A percentile compares a stretch with the other conserved stretches of the same genome.
These are phyloP conservation scores for Chorisops tibialis DNA, from an alignment of 2,888 invertebrate genomes.

Conservation along the genomic window DNA sequence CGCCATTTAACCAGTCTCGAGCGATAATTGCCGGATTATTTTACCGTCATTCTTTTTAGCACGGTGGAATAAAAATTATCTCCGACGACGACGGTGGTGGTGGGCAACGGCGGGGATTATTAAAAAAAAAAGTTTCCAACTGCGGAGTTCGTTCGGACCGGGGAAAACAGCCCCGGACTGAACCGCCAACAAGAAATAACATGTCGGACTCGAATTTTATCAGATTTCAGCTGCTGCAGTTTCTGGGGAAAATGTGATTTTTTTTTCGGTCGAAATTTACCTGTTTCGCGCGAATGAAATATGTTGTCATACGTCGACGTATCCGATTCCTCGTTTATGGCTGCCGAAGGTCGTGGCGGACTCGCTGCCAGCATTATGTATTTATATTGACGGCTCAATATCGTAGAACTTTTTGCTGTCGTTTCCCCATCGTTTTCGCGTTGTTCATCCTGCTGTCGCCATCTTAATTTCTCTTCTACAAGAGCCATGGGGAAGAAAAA, in stretches of 20 bases:
- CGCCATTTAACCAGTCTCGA: constrained; percentile 16
- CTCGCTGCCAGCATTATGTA: constrained; percentile 34
- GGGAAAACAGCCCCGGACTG: constrained; percentile 16
- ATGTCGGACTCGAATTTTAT: too few species aligned
- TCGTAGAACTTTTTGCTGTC: constrained; percentile 22
- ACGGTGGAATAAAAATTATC: too few species aligned
- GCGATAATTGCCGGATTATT: constrained; percentile 21
- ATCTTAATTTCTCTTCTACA: constrained; percentile 35
- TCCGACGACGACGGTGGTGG: not conserved
- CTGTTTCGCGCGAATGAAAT: constrained; percentile 39
- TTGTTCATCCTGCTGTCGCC: constrained; percentile 34
- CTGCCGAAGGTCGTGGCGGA: constrained; percentile 30
- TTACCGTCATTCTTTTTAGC: constrained; percentile 11
- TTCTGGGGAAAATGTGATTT: not conserved
- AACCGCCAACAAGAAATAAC: constrained; percentile 18
- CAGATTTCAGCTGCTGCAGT: not conserved
- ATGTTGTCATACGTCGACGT: constrained; percentile 37
- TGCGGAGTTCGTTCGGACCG: constrained; percentile 5
- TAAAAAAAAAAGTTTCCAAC: constrained; percentile 18
- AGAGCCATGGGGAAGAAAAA: constrained; percentile 30
- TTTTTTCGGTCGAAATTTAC: constrained; percentile 30
- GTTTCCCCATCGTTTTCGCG: constrained; percentile 34
- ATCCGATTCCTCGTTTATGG: constrained; percentile 30
- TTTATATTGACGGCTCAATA: constrained; percentile 18
- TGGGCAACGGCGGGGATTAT: constrained; percentile 14